phyloP scores from a whole-genome alignment of 2,888 invertebrate genomes.

The Pachydiplax longipennis region DNA sequence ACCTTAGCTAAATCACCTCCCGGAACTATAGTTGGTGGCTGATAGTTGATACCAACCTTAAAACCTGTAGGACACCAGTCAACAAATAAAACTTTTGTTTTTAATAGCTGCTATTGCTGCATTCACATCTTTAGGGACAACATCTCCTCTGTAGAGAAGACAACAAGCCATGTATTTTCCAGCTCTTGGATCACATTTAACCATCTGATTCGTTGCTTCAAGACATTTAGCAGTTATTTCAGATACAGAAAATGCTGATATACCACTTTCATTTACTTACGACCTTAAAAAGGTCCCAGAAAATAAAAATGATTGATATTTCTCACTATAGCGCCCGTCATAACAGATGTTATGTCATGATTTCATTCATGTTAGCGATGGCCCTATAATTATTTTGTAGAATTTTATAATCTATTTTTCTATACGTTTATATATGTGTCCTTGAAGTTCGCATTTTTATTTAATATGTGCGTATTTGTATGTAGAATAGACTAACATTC shows the following conservation, averaged over 20 bases:
- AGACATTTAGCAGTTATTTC: constrained; percentile 90
- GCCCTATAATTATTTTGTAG: no score
- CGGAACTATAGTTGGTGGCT: constrained; percentile 73
- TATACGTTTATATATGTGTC: no score
- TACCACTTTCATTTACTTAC: no score
- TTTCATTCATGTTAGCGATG: no score
- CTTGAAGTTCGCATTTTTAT: no score
- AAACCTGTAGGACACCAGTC: constrained; percentile 96
- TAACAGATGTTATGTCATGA: no score
- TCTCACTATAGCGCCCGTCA: no score
- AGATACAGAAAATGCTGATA: constrained; percentile 78
- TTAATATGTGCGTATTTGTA: no score
- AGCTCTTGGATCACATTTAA: constrained; percentile 83
- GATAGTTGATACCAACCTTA: constrained; percentile 84
- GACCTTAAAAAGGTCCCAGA: no score
- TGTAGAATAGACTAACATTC: no score
- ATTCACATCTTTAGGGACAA: constrained; percentile 89
- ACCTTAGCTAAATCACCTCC: constrained; percentile 64
- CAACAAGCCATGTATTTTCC: constrained; percentile 93
- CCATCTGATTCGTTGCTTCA: constrained; percentile 90
- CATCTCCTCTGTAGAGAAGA: constrained; percentile 86
- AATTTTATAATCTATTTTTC: no score
- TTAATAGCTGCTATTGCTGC: constrained; percentile 82
- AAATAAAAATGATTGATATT: no score
- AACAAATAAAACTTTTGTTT: constrained; percentile 81